phyloP scores from a whole-genome alignment of 2,797 vertebrate genomes.

The Pangasius djambal region DNA sequence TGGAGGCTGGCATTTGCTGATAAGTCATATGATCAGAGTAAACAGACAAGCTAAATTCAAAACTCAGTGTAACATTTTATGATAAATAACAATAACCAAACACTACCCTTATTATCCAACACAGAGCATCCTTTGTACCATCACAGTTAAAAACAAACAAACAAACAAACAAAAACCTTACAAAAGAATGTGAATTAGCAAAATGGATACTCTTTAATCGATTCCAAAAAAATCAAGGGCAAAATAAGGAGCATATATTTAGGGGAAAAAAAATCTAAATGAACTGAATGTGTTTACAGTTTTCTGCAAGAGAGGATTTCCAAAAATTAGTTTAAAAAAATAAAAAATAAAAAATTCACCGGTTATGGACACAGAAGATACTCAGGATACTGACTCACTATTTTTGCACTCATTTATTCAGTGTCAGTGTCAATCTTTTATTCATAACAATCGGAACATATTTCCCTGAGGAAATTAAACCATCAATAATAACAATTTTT shows the following conservation, averaged over 20 bases:
- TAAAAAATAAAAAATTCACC: no score
- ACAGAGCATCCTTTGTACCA: neutral
- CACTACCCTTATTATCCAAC: neutral
- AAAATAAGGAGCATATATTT: slow-evolving; percentile 60
- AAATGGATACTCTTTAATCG: neutral
- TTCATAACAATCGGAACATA: slow-evolving; percentile 65
- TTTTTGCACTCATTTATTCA: slow-evolving; percentile 59
- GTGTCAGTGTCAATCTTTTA: slow-evolving; percentile 61
- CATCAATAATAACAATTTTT: slow-evolving; percentile 32
- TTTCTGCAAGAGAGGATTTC: slow-evolving; percentile 53
- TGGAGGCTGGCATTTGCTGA: neutral
- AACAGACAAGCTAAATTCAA: neutral
- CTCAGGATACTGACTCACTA: slow-evolving; percentile 53
- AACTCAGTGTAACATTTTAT: neutral
- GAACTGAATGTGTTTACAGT: slow-evolving; percentile 69
- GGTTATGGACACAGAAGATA: slow-evolving; percentile 14
- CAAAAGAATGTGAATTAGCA: neutral
- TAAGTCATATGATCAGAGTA: neutral
- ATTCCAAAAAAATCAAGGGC: slow-evolving; percentile 45
- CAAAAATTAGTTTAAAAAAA: slow-evolving; percentile 20
- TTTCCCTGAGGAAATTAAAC: slow-evolving; percentile 77
- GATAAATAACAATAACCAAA: neutral
- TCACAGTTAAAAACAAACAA: neutral
- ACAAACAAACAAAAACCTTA: neutral
- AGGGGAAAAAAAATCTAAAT: slow-evolving; percentile 61